These are phyloP conservation scores for Lepidurus couesii DNA, from an alignment of 1,140 invertebrate genomes.

Conservation along the genomic window DNA sequence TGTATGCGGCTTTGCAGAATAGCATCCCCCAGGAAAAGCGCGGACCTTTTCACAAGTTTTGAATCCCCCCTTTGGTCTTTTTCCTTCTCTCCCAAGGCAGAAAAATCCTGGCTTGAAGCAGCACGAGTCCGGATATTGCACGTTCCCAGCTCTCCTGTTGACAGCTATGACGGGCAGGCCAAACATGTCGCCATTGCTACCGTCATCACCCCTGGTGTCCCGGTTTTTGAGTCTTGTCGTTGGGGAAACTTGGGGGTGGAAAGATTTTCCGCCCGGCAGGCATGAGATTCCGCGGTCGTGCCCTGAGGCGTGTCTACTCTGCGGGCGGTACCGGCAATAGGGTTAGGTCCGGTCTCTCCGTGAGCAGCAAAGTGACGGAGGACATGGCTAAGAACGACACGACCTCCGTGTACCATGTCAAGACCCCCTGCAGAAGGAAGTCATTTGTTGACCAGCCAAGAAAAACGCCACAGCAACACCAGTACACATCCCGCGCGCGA, in stretches of 20 bases:
- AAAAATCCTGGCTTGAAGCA: not conserved
- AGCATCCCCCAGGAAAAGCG: not conserved
- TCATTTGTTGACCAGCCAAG: conserved; percentile 21
- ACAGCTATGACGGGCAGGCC: conserved; percentile 17
- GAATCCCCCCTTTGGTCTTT: not conserved
- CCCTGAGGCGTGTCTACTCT: not conserved
- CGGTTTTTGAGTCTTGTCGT: conserved; percentile 1
- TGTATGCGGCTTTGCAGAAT: conserved; percentile 6
- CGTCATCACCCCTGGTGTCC: conserved; percentile 1
- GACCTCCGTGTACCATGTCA: conserved; percentile 17
- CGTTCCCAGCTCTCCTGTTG: conserved; percentile 18
- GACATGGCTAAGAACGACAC: conserved; percentile 18
- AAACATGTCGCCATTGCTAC: conserved; percentile 21
- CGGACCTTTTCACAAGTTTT: not conserved
- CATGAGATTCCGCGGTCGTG: not conserved
- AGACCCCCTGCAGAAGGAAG: conserved; percentile 13
- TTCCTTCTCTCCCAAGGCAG: not conserved
- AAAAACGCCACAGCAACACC: not conserved
- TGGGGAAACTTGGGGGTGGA: not conserved
- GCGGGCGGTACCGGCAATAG: conserved; percentile 3
- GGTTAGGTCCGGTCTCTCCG: not conserved
- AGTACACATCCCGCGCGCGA: not conserved
- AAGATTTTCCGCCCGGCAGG: not conserved
- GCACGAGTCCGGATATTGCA: conserved; percentile 20
- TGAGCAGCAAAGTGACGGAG: conserved; percentile 12